Base-by-base conservation (phyloP, 2,113 vertebrate species). In the Protobothrops mucrosquamatus region DNA sequence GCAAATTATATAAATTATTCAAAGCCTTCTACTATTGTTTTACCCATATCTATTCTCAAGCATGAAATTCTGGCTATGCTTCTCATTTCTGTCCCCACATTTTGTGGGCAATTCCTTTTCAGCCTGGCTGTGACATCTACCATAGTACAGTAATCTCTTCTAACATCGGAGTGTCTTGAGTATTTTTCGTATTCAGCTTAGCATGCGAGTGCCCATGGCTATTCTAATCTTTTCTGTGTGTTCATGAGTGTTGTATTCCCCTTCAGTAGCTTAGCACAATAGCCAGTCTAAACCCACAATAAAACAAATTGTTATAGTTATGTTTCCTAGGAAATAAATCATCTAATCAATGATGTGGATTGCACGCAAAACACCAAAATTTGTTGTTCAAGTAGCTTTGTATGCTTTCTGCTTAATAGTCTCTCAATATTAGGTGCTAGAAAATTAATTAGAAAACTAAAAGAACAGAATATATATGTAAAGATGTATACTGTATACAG, bases 141-240 rank as follows among this genome's bases (percentile, higher is more conserved):
- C 48, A 51, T 51, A 81, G 34, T 43, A 87, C 20, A 55, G 24
- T 51, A 39, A 92, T 85, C 89, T 61, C 91, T 94, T 91, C 64
- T 94, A 91, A 89, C 46, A 92, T 54, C 87, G 61, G 5, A 26
- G 87, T 34, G 34, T 61, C 56, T 69, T 86, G 39, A 54, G 85
- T 91, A 92, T 94, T 92, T 90, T 90, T 94, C 51, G 69, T 52
- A 92, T 91, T 48, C 52, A 90, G 64, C 90, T 95, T 18, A 39
- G 6, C 92, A 89, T 88, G 81, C 34, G 3, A 18, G 89, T 55
- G 90, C 34, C 74, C 51, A 23, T 93, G 94, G 48, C 43, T 59
- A 91, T 91, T 81, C n/a, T 93, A 4, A 43, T 90, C 46, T 29
- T 48, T 6, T 26, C 3, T 15, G 0, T 85, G 18, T 89, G 22